phyloP scores from a whole-genome alignment of 2,888 invertebrate genomes.

The Drosophila recens region DNA sequence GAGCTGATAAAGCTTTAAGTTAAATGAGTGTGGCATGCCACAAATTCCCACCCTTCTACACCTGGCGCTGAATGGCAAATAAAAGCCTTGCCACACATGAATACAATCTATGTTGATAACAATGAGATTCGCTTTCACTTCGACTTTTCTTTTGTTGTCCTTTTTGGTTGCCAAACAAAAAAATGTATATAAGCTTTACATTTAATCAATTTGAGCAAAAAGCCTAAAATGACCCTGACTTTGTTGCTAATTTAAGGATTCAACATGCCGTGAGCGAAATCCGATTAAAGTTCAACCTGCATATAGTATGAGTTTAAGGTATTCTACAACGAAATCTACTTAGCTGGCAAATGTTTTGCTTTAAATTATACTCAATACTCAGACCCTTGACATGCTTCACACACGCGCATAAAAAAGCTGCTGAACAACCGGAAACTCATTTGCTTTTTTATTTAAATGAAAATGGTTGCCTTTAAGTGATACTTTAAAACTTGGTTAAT shows the following conservation, averaged over 20 bases:
- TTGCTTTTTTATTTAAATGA: constrained; percentile 35
- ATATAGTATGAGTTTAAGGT: neutral
- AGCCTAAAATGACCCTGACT: neutral
- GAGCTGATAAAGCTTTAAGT: constrained; percentile 43
- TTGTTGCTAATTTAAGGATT: constrained; percentile 28
- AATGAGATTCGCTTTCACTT: constrained; percentile 25
- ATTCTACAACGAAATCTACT: constrained; percentile 16
- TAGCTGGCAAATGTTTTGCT: constrained; percentile 1
- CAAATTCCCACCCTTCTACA: neutral
- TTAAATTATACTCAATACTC: constrained; percentile 2
- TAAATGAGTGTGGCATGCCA: constrained; percentile 32
- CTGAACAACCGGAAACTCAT: constrained; percentile 34
- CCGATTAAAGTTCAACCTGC: constrained; percentile 16
- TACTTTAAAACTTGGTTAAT: neutral
- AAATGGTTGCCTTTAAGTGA: neutral
- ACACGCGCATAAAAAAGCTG: constrained; percentile 4
- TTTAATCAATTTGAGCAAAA: constrained; percentile 36
- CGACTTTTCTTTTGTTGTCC: constrained; percentile 5
- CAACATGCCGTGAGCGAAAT: constrained; percentile 13
- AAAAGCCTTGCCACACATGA: constrained; percentile 15
- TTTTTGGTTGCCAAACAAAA: constrained; percentile 1
- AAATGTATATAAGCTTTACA: constrained; percentile 17
- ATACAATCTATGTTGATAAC: constrained; percentile 33
- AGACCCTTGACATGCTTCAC: neutral
- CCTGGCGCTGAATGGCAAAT: neutral